Conservation (phyloP, 2,797 vertebrate genomes). For the Manis javanica region DNA sequence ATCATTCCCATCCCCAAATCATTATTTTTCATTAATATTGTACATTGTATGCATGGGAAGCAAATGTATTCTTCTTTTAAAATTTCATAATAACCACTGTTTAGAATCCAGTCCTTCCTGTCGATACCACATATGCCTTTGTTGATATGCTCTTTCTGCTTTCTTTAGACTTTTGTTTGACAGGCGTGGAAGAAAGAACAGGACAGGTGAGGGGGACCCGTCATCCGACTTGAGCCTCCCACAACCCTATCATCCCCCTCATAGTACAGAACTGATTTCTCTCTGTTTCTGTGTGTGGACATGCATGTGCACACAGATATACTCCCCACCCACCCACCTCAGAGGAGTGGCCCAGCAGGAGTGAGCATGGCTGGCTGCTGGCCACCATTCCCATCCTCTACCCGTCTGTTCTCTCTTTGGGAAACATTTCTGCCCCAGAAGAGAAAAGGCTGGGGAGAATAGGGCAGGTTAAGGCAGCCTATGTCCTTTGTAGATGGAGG, state of each 20-base stretch:
- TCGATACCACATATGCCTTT: slow-evolving; percentile 39
- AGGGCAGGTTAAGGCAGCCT: slow-evolving; percentile 14
- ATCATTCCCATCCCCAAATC: slow-evolving; percentile 35
- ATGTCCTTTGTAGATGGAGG: slow-evolving; percentile 18
- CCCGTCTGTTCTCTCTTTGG: background rate
- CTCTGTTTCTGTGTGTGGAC: background rate
- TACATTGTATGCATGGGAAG: slow-evolving; percentile 66
- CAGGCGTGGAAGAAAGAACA: background rate
- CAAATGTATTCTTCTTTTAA: slow-evolving; percentile 59
- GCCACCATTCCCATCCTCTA: background rate
- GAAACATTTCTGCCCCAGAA: slow-evolving; percentile 6
- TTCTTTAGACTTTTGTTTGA: slow-evolving; percentile 65
- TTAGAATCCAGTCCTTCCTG: slow-evolving; percentile 40
- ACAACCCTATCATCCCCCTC: background rate
- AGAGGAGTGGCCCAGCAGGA: background rate
- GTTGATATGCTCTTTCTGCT: slow-evolving; percentile 44
- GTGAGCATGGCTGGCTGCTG: background rate
- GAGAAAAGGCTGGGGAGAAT: background rate
- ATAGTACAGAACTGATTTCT: background rate
- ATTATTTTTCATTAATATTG: slow-evolving; percentile 65
- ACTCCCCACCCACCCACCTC: background rate
- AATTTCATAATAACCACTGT: slow-evolving; percentile 61
- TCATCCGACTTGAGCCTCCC: background rate
- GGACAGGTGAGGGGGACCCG: slow-evolving; percentile 31
- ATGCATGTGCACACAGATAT: background rate